phyloP scores from a whole-genome alignment of 2,888 invertebrate genomes.

The Spodoptera picta region DNA sequence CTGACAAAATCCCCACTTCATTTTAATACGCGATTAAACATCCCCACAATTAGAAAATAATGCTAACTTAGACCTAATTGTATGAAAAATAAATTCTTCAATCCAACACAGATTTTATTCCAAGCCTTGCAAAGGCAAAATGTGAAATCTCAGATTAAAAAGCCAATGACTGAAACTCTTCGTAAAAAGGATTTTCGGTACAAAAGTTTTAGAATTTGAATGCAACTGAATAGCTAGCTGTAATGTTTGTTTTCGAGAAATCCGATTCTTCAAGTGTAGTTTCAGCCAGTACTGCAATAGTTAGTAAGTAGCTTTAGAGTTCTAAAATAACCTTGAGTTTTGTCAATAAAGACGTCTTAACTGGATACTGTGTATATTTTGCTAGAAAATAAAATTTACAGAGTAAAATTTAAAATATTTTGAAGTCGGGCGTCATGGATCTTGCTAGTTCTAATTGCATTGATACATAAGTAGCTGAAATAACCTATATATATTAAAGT shows the following conservation, averaged over 20 bases:
- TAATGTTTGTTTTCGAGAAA: constrained; percentile 8
- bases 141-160: constrained; percentile 14
- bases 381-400: no score
- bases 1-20: no score
- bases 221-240: constrained; percentile 14
- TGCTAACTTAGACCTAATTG: background rate
- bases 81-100: background rate
- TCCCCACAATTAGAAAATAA: background rate
- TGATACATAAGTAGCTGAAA: no score
- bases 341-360: no score
- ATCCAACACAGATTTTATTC: background rate
- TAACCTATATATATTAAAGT: no score
- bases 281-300: background rate
- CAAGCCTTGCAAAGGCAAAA: constrained; percentile 12
- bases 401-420: background rate
- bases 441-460: no score
- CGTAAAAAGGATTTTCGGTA: constrained; percentile 6
- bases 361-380: no score
- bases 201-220: constrained; percentile 14
- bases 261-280: background rate
- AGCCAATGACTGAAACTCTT: constrained; percentile 8
- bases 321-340: background rate
- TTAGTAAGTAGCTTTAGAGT: background rate
- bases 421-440: background rate
- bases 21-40: no score